Evolutionary conservation across 2,797 vertebrate species (phyloP), one percentile per base, ranked within the genome.

Genomic region (Lagodon rhomboides): DNA sequence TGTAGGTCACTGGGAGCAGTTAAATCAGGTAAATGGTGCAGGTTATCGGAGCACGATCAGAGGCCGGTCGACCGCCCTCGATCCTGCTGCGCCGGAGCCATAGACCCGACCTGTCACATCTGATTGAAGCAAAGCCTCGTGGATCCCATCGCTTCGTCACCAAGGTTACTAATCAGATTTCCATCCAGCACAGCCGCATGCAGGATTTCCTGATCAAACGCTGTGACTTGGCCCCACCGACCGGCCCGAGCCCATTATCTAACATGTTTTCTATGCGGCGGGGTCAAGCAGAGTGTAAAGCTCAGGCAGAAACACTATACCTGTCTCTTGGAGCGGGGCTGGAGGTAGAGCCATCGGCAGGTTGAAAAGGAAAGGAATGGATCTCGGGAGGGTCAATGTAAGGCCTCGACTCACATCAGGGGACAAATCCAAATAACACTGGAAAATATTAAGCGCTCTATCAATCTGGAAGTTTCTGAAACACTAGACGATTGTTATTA

Each of bases 111-210:
- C 95, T 96, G 95, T 97, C 96, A 96, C 93, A 96, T 96, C 96
- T 95, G 95, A 96, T 96, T 94, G 94, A 95, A 89, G 88, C 79
- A 93, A 94, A 95, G 80, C 94, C 92, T 85, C 46, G 86, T 93
- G 94, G 95, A 97, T 97, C 96, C 95, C 94, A 94, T 96, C 88
- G 92, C 96, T 95, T 92, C 89, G 94, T 97, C 96, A 96, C 97
- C 96, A 96, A 94, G 96, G 96, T 95, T 95, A 97, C 96, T 97
- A 97, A 98, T 98, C 96, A 97, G 95, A 97, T 97, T 97, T 98
- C 96, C 96, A 97, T 97, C 95, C 95, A 95, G 95, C 94, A 94
- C 94, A 93, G 87, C 94, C 87, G 93, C 95, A 95, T 94, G 95
- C 94, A 95, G 95, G 96, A 97, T 96, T 96, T 97, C 95, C 96